Evolutionary conservation across 2,113 vertebrate genomes (phyloP).

Genomic region (Lonchura striata): DNA sequence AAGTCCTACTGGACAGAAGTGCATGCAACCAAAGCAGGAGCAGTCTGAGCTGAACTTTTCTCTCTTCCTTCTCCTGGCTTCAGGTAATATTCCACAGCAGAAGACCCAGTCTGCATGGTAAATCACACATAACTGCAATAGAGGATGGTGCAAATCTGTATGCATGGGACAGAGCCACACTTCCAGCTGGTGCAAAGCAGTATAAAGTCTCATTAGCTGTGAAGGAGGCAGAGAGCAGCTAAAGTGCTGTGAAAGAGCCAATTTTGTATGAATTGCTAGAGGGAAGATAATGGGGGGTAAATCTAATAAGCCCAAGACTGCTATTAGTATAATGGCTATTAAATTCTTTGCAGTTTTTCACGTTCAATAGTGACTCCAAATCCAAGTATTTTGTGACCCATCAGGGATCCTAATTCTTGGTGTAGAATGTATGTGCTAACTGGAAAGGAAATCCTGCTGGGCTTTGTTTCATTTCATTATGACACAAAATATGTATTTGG

Average conservation of each 20-base stretch:
- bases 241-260: not conserved
- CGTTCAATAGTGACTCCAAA: not conserved
- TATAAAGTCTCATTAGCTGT: not conserved
- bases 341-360: not conserved
- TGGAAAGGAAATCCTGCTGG: not conserved
- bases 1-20: not conserved
- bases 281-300: not conserved
- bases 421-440: not conserved
- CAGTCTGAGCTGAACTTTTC: not conserved
- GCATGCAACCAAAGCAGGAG: not conserved
- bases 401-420: not conserved
- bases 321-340: not conserved
- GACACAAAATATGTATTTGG: not conserved
- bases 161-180: not conserved
- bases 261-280: not conserved
- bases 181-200: not conserved
- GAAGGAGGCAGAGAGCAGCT: not conserved
- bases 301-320: not conserved
- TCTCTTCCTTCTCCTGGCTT: not conserved
- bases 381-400: not conserved
- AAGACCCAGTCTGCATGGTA: not conserved
- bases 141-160: not conserved
- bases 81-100: not conserved
- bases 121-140: not conserved
- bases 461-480: not conserved